phyloP scores from a whole-genome alignment of 1,140 invertebrate genomes.

The Antheraea pernyi region DNA sequence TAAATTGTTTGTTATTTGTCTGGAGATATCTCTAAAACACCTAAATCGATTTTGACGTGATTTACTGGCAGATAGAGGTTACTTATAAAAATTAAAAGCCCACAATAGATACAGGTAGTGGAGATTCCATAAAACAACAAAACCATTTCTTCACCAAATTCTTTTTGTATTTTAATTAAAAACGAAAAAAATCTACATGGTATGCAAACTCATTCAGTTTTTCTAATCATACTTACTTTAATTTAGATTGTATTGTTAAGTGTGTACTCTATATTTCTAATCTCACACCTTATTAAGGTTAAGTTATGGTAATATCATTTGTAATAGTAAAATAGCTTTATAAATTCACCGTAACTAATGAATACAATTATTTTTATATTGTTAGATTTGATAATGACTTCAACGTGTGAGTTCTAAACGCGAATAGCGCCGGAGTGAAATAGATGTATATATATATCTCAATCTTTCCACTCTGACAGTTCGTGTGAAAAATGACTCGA shows the following conservation, averaged over 20 bases:
- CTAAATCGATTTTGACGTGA: too few relatives aligned
- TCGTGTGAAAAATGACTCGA: constrained; percentile 25
- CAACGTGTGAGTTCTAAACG: constrained; percentile 27
- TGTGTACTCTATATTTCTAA: neutral
- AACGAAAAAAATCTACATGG: too few relatives aligned
- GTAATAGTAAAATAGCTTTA: neutral
- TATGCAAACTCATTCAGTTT: neutral
- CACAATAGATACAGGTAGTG: too few relatives aligned
- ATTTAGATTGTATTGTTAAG: neutral
- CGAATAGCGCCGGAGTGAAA: constrained; percentile 16
- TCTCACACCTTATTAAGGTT: neutral
- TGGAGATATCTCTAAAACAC: too few relatives aligned
- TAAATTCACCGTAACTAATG: constrained; percentile 7
- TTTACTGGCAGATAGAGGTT: too few relatives aligned
- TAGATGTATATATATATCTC: constrained; percentile 14
- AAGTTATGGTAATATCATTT: neutral
- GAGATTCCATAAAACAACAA: too few relatives aligned
- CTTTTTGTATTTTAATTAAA: too few relatives aligned
- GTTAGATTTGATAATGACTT: neutral
- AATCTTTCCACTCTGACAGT: constrained; percentile 17
- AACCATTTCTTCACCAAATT: too few relatives aligned
- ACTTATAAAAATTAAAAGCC: too few relatives aligned
- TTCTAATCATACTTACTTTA: neutral
- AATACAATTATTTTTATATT: constrained; percentile 13
- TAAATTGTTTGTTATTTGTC: too few relatives aligned